A percentile compares a stretch with the other conserved stretches of the same genome.
Conservation (phyloP, 2,797 vertebrate genomes). For the Acipenser ruthenus region DNA sequence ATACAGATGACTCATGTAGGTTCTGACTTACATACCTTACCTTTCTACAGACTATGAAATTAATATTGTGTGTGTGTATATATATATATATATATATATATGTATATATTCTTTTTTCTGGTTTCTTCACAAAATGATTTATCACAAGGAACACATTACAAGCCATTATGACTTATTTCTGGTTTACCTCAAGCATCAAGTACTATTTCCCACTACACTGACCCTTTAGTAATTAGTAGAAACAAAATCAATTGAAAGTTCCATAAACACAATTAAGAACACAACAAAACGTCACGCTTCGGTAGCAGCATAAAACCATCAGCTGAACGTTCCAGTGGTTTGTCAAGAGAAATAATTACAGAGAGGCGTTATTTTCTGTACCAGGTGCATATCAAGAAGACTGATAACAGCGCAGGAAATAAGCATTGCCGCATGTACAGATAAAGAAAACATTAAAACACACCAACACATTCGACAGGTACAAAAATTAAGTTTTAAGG, state of each 20-base stretch:
- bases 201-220: conserved; percentile 13
- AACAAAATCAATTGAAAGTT: conserved; percentile 20
- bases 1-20: conserved; percentile 21
- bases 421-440: not conserved
- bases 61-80: too few relatives aligned
- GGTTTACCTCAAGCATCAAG: conserved; percentile 19
- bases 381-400: conserved; percentile 16
- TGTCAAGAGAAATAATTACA: conserved; percentile 20
- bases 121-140: too few relatives aligned
- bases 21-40: conserved; percentile 4
- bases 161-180: not conserved
- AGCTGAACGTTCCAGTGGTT: conserved; percentile 13
- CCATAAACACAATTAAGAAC: conserved; percentile 23
- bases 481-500: too few relatives aligned
- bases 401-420: conserved; percentile 13
- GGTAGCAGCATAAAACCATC: conserved; percentile 16
- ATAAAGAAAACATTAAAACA: too few relatives aligned
- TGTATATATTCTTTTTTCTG: too few relatives aligned
- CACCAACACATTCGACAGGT: too few relatives aligned
- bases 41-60: not conserved
- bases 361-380: conserved; percentile 9
- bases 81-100: too few relatives aligned
- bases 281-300: conserved; percentile 18
- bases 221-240: conserved; percentile 26
- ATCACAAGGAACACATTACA: not conserved